Conservation (phyloP, 2,888 invertebrate species). For the Dichetophora obliterata region DNA sequence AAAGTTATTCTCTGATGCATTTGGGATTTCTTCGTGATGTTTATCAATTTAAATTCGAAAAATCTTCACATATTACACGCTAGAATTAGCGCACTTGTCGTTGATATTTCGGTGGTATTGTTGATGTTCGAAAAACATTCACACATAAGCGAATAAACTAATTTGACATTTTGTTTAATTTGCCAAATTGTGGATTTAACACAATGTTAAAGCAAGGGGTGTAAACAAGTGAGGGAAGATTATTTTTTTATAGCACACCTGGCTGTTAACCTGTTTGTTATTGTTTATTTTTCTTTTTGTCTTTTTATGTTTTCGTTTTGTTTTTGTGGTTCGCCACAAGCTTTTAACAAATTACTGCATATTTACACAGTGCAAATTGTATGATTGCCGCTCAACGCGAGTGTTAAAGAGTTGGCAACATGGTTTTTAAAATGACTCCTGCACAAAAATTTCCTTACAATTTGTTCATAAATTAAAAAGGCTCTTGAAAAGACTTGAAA, state of each 20-base stretch:
- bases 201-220: not conserved
- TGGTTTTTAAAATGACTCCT: too few relatives aligned
- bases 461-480: too few relatives aligned
- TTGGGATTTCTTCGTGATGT: too few relatives aligned
- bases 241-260: not conserved
- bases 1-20: not conserved
- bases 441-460: too few relatives aligned
- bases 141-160: constrained; percentile 8
- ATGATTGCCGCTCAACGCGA: too few relatives aligned
- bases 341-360: not conserved
- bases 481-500: too few relatives aligned
- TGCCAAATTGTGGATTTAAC: constrained; percentile 2
- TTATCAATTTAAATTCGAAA: constrained; percentile 17
- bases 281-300: constrained; percentile 13
- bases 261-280: not conserved
- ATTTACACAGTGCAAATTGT: too few relatives aligned
- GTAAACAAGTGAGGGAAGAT: not conserved
- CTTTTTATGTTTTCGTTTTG: constrained; percentile 3
- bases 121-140: constrained; percentile 6
- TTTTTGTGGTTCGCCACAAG: not conserved
- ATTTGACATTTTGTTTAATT: constrained; percentile 38
- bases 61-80: constrained; percentile 4
- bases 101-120: not conserved
- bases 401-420: too few relatives aligned
- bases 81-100: not conserved